A percentile compares a stretch with the other conserved stretches of the same genome.
Conservation (phyloP, 37 sponge, comb jelly and placozoan genomes). For the Crambe crambe region DNA sequence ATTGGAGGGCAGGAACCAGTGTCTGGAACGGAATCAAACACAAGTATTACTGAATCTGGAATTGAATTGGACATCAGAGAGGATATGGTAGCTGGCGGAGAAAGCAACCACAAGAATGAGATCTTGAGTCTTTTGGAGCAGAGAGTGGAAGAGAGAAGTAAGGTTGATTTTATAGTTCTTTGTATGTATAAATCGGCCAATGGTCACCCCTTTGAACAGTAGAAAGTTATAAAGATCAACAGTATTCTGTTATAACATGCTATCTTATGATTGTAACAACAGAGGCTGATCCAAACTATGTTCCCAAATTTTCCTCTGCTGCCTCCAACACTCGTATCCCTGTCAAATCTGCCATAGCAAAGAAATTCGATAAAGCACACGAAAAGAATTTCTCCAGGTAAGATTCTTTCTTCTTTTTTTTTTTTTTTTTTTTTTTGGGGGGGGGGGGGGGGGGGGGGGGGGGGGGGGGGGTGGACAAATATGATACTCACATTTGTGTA, state of each 20-base stretch:
- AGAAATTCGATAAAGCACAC: constrained; percentile 38
- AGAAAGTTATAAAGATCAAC: neutral
- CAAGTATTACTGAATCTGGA: neutral
- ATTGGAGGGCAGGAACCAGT: neutral
- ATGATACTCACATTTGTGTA: neutral
- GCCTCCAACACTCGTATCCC: constrained; percentile 11
- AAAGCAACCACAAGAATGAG: neutral
- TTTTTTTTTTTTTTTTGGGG: no score
- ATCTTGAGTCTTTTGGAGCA: constrained; percentile 35
- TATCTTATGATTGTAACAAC: neutral
- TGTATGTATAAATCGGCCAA: neutral
- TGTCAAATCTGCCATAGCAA: neutral
- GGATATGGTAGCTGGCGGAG: neutral
- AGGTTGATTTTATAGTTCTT: neutral
- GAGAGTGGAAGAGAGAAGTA: constrained; percentile 45
- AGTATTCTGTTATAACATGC: no score
- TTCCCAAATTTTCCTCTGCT: neutral
- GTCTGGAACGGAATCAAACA: no score
- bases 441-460: no score
- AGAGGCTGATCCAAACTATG: constrained; percentile 41
- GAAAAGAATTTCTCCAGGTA: constrained; percentile 21
- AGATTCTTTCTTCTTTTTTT: neutral
- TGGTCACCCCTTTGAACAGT: neutral
- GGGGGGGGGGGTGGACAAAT: neutral
- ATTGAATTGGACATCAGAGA: neutral